A percentile compares a stretch with the other conserved stretches of the same genome.
phyloP scores from a whole-genome alignment of 2,113 vertebrate genomes.

The Gymnocephalus cernua region DNA sequence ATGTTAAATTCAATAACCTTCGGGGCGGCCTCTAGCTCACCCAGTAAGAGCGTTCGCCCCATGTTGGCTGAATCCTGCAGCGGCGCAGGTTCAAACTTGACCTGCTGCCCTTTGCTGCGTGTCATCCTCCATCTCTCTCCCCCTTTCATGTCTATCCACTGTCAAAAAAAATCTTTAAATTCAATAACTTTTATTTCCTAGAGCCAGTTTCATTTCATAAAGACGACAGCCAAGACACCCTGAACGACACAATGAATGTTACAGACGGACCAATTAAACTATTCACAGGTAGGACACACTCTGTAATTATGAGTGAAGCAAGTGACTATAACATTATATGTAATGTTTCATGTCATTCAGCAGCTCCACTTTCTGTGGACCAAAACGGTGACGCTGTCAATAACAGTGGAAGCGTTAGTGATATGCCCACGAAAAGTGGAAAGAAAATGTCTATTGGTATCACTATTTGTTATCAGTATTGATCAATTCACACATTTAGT shows the following conservation, averaged over 20 bases:
- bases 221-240: neutral
- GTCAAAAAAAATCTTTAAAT: too few species aligned
- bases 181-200: neutral
- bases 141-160: too few species aligned
- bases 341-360: neutral
- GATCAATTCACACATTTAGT: neutral
- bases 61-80: too few species aligned
- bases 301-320: neutral
- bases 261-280: conserved; percentile 1
- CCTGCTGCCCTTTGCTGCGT: too few species aligned
- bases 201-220: conserved; percentile 28
- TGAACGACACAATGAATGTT: neutral
- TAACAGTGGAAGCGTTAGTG: neutral
- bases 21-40: too few species aligned
- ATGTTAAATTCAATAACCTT: neutral
- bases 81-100: too few species aligned
- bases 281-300: conserved; percentile 38
- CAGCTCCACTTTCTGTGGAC: neutral
- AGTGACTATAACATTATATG: neutral
- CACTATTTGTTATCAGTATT: too few species aligned
- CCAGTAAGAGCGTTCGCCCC: too few species aligned
- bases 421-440: neutral
- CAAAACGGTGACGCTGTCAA: neutral
- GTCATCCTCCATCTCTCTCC: too few species aligned
- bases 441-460: neutral